A percentile compares a stretch with the other conserved stretches of the same genome.
phyloP scores from a whole-genome alignment of 2,113 vertebrate genomes.

The Chionomys nivalis region DNA sequence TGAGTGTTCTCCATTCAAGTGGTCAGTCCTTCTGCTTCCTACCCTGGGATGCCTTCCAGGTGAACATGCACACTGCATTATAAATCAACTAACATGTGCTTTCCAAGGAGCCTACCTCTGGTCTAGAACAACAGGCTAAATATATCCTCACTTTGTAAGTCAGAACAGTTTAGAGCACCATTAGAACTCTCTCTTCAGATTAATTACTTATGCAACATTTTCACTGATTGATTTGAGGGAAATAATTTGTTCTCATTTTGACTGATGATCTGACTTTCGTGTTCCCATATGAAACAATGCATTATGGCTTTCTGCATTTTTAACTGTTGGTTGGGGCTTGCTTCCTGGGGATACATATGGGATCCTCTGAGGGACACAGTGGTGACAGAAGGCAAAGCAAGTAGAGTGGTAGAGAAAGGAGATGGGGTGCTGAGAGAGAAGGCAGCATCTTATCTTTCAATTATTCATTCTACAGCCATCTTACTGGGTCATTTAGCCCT shows the following conservation, averaged over 20 bases:
- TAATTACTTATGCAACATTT: not conserved
- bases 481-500: not conserved
- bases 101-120: not conserved
- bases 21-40: not conserved
- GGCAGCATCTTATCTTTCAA: not conserved
- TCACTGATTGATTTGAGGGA: not conserved
- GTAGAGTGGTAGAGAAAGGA: not conserved
- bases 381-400: not conserved
- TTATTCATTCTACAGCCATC: not conserved
- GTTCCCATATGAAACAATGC: not conserved
- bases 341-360: not conserved
- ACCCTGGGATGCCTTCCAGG: not conserved
- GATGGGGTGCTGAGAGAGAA: not conserved
- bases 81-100: not conserved
- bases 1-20: not conserved
- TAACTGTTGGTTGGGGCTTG: not conserved
- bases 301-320: slow-evolving; percentile 1
- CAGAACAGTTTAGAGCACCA: not conserved
- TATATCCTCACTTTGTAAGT: not conserved
- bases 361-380: not conserved
- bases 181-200: not conserved
- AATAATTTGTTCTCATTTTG: slow-evolving; percentile 31
- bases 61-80: not conserved
- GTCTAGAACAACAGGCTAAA: not conserved
- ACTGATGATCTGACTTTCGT: not conserved